Evolutionary conservation across 2,797 vertebrate species (phyloP).

Genomic region (Hydrolagus colliei): DNA sequence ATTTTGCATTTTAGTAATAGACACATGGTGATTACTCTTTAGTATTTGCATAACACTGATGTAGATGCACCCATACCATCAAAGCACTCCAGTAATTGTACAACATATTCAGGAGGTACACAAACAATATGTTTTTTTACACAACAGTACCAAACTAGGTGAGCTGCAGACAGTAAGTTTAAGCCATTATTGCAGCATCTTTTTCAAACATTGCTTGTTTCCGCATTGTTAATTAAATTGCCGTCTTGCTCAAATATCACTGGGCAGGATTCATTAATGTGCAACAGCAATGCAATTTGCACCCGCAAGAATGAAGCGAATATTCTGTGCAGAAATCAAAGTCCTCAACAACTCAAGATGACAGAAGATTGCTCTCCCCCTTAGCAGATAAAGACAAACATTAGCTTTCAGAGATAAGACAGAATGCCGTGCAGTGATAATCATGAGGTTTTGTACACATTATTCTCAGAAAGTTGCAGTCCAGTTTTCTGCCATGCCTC

Average conservation of each 20-base stretch:
- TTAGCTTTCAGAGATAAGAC: too few relatives aligned
- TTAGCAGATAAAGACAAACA: too few relatives aligned
- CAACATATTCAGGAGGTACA: neutral
- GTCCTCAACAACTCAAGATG: too few relatives aligned
- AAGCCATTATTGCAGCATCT: neutral
- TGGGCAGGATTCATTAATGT: neutral
- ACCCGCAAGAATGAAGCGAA: neutral
- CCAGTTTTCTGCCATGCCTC: too few relatives aligned
- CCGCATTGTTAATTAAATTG: neutral
- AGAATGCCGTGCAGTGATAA: too few relatives aligned
- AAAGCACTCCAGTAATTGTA: neutral
- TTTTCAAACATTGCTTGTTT: neutral
- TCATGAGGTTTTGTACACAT: too few relatives aligned
- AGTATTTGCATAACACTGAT: neutral
- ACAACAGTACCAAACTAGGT: neutral
- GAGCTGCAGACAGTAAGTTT: neutral
- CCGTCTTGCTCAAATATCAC: neutral
- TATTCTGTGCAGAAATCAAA: too few relatives aligned
- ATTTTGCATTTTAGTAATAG: neutral
- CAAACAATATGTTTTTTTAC: neutral
- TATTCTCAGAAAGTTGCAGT: too few relatives aligned
- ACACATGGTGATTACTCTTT: neutral
- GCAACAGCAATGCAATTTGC: neutral
- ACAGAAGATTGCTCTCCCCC: too few relatives aligned
- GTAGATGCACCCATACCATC: neutral